Evolutionary conservation across 2,797 vertebrate genomes (phyloP).

Genomic region (Antrozous pallidus): DNA sequence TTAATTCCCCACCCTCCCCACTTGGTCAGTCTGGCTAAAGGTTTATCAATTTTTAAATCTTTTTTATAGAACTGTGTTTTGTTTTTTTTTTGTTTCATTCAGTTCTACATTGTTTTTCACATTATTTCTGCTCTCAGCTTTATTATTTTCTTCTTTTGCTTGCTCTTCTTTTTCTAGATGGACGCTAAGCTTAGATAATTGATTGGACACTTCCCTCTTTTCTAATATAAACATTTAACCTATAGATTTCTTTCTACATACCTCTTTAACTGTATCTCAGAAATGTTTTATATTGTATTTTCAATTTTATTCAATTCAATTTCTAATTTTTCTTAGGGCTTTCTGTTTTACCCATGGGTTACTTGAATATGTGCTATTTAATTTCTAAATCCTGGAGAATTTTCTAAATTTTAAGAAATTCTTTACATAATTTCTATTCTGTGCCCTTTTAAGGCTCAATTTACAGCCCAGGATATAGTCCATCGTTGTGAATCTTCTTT

Average conservation of each 20-base stretch:
- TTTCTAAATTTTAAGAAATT: background rate
- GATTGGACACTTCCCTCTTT: background rate
- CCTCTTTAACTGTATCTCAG: background rate
- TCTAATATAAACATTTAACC: background rate
- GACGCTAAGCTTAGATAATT: background rate
- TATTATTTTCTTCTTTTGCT: background rate
- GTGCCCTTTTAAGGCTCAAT: background rate
- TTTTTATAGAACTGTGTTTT: background rate
- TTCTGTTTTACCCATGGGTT: background rate
- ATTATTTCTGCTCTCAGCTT: background rate
- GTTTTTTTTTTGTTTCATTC: background rate
- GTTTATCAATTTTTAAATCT: background rate
- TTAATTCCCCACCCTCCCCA: accelerated
- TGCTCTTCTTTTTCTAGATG: background rate
- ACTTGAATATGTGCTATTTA: background rate
- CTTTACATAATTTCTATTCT: background rate
- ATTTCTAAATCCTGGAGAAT: background rate
- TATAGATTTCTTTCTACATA: background rate
- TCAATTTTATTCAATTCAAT: background rate
- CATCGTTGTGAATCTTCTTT: background rate
- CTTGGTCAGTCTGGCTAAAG: background rate
- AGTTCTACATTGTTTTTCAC: background rate
- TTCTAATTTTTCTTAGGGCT: background rate
- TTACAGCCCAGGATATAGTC: background rate
- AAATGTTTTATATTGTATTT: background rate